Percentiles rank a stretch among this genome's conserved stretches.
Conservation (phyloP, 2,113 vertebrate species). For the Lophochroa leadbeateri region DNA sequence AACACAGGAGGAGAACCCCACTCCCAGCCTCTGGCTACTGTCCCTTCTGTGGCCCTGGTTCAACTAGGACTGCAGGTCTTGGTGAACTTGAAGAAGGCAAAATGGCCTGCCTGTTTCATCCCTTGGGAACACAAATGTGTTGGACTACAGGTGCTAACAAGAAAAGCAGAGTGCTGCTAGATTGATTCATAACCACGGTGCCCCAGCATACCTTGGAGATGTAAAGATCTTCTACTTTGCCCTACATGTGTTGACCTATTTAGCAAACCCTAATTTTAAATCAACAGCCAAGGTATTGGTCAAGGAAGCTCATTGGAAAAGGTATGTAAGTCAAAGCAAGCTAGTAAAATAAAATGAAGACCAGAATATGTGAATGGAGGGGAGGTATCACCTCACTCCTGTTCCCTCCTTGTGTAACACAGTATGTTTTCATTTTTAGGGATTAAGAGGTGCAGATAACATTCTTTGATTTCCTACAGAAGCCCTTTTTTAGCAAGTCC, state of each 20-base stretch:
- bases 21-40: background rate
- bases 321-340: background rate
- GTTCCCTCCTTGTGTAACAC: background rate
- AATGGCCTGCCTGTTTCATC: no score
- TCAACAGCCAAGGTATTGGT: background rate
- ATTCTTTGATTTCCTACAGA: background rate
- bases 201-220: background rate
- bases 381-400: background rate
- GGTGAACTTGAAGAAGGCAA: background rate
- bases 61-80: background rate
- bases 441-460: background rate
- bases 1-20: background rate
- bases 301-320: background rate
- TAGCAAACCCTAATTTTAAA: background rate
- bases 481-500: background rate
- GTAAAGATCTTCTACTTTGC: background rate
- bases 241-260: background rate
- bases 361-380: background rate
- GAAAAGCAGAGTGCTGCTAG: background rate
- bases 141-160: background rate
- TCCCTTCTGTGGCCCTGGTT: background rate
- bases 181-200: background rate
- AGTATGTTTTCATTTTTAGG: background rate
- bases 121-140: background rate
- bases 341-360: background rate